These are phyloP conservation scores for Salvelinus sp. DNA, from an alignment of 2,113 vertebrate genomes.

Conservation along the genomic window DNA sequence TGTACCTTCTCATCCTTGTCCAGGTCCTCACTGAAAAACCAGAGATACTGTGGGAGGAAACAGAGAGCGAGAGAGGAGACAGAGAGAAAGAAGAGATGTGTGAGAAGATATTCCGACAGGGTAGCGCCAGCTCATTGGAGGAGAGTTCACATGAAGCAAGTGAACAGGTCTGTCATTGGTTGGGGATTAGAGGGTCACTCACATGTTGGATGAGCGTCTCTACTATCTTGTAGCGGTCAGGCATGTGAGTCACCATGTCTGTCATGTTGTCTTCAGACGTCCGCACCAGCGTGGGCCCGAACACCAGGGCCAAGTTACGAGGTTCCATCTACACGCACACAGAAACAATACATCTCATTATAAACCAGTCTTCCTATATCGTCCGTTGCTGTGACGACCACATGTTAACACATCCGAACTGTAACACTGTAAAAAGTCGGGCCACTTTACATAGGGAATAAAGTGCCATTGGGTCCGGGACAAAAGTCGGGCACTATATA, in stretches of 20 bases:
- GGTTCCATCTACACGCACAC: constrained; percentile 86
- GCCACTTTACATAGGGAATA: no score
- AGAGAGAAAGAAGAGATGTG: constrained; percentile 53
- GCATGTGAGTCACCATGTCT: constrained; percentile 99
- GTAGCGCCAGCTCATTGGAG: rapidly evolving
- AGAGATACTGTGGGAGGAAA: constrained; percentile 63
- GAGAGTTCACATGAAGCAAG: background rate
- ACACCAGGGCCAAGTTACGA: constrained; percentile 93
- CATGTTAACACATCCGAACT: background rate
- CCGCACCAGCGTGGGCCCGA: constrained; percentile 91
- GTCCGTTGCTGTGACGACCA: background rate
- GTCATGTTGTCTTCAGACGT: constrained; percentile 99
- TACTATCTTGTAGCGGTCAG: constrained; percentile 96
- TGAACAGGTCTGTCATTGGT: background rate
- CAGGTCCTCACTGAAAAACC: constrained; percentile 93
- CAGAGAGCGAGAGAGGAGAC: constrained; percentile 25
- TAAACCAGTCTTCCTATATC: background rate
- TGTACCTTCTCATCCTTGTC: constrained; percentile 93
- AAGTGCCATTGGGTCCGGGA: no score
- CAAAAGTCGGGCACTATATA: background rate
- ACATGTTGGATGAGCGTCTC: constrained; percentile 97
- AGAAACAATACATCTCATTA: background rate
- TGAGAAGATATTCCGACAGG: constrained; percentile 3
- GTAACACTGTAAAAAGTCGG: background rate
- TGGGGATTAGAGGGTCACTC: constrained; percentile 29